Base-by-base conservation (phyloP, 2,113 vertebrate species). In the Hydropotes inermis region DNA sequence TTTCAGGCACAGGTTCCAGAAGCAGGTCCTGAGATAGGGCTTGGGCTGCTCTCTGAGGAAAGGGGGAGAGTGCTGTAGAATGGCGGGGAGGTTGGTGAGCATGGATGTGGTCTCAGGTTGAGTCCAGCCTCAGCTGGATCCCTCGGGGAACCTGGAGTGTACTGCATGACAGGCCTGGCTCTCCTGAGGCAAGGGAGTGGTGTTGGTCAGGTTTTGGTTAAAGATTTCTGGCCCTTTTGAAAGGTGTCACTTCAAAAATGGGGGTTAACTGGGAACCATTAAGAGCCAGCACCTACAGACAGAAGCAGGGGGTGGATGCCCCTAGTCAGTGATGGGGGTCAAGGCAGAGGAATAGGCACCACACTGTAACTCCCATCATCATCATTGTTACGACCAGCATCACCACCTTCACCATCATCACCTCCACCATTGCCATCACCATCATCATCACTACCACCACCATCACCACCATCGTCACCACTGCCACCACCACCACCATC, bases 401-500 rank as follows among this genome's bases (percentile, higher is more conserved):
- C 28, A 81, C 30, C 50, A 23, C 1, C 47, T 21, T 12, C 47
- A 7, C 17, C 79, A 23, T 9, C 10, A 33, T 5, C 30, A 21
- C 1, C 45, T 33, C 2, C 76, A 13, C 7, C 78, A 33, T 1
- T 16, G 12, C 13, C 9, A 21, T 0, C 28, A 30, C 1, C 76
- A 79, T 2, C 76, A 8, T 1, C 74, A 2, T 2, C 43, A 47
- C 7, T 1, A 45, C 11, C 13, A 4, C 3, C 70, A 16, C 2
- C 25, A 16, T 4, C 64, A 67, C 6, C 16, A 9, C 6, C 6
- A 78, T 1, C 36, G 15, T 3, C 70, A 27, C 1, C 3, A 0
- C 12, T 4, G 45, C 1, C 25, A 15, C 7, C 39, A 2, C 3
- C 6, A 0, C 0, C 23, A 45, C 1, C 70, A 76, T 1, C 36